Evolutionary conservation across 2,113 vertebrate genomes (phyloP).

Genomic region (Chiloscyllium plagiosum): DNA sequence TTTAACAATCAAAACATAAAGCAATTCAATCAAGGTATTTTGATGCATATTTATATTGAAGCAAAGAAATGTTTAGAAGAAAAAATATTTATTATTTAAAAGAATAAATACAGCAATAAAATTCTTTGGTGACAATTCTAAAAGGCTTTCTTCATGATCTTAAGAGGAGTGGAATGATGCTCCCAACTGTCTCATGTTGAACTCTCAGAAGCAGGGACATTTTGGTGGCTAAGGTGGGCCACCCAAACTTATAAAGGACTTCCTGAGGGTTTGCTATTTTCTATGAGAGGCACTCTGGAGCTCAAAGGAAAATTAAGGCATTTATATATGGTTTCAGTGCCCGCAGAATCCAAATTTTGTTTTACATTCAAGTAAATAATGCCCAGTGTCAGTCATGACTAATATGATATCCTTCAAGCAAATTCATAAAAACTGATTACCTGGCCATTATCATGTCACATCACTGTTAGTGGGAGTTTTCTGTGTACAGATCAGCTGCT

Average conservation of each 20-base stretch:
- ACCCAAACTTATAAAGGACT: not conserved
- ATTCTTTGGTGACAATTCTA: not conserved
- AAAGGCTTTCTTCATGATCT: not conserved
- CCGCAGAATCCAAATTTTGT: not conserved
- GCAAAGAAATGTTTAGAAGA: not conserved
- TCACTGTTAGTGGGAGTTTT: too few relatives aligned
- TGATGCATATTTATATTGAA: not conserved
- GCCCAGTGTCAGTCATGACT: not conserved
- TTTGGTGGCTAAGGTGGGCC: not conserved
- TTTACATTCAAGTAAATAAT: not conserved
- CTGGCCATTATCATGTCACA: too few relatives aligned
- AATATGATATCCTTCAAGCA: too few relatives aligned
- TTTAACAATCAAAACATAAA: not conserved
- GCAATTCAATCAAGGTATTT: not conserved
- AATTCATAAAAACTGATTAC: too few relatives aligned
- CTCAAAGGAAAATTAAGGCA: not conserved
- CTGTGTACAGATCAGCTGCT: too few relatives aligned
- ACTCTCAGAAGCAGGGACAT: not conserved
- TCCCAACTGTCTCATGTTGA: not conserved
- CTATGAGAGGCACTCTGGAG: not conserved
- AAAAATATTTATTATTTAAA: not conserved
- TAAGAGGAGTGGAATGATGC: not conserved
- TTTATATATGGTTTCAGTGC: not conserved
- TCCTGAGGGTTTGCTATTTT: not conserved
- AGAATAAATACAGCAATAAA: not conserved